Evolutionary conservation across 1,140 invertebrate species (phyloP).

Genomic region (Frieseomelitta varia): DNA sequence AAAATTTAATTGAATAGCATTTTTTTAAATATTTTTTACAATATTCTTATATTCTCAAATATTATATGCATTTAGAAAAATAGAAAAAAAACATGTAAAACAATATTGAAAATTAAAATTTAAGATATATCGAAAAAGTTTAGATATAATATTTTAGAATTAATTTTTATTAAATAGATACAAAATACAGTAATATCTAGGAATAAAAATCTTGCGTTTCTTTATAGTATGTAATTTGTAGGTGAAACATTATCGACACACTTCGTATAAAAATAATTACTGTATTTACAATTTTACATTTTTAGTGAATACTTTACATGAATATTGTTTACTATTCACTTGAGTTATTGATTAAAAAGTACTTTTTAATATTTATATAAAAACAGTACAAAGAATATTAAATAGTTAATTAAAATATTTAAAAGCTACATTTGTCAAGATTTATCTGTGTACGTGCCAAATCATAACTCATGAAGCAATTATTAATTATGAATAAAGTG

Average conservation of each 20-base stretch:
- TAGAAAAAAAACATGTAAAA: background rate
- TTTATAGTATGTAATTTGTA: slow-evolving; percentile 3
- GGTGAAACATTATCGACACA: slow-evolving; percentile 26
- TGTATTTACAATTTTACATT: slow-evolving; percentile 30
- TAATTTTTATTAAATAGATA: slow-evolving; percentile 22
- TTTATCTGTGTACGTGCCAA: slow-evolving; percentile 41
- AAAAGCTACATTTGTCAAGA: slow-evolving; percentile 20
- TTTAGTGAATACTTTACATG: slow-evolving; percentile 10
- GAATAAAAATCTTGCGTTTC: background rate
- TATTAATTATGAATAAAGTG: slow-evolving; percentile 55
- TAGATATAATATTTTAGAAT: slow-evolving; percentile 41
- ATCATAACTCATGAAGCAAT: slow-evolving; percentile 29
- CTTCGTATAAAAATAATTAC: slow-evolving; percentile 27
- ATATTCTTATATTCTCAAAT: background rate
- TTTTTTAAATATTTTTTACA: slow-evolving; percentile 8
- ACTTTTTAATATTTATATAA: slow-evolving; percentile 13
- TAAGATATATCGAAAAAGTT: background rate
- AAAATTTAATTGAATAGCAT: slow-evolving; percentile 2
- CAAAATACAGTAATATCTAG: background rate
- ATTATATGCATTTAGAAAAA: background rate
- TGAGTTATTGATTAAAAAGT: background rate
- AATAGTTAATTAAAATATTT: slow-evolving; percentile 19
- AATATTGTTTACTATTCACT: slow-evolving; percentile 31
- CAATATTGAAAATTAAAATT: background rate
- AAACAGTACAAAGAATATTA: slow-evolving; percentile 43